Evolutionary conservation across 2,113 vertebrate genomes (phyloP), one percentile per base, ranked within the genome.

Genomic region (Alethe castanea): DNA sequence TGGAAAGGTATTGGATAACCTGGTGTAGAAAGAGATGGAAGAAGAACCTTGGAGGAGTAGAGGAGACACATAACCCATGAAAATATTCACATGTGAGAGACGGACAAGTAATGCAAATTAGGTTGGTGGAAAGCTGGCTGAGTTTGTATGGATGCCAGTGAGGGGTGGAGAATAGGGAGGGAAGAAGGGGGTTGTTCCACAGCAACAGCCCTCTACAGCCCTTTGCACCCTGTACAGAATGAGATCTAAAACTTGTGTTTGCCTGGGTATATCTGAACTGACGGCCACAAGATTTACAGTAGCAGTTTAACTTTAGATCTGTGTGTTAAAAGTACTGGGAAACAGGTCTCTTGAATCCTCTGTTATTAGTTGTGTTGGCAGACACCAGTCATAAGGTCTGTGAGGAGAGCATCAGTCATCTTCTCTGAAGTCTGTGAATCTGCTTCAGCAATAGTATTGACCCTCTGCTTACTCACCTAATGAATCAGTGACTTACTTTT

Each of bases 181-280:
- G 17, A 64, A 61, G 33, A 80, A 52, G 11, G 19, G 19, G 3
- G 20, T 13, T 56, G 4, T 5, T 60, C 12, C 26, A 17, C 29
- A 65, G 14, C 19, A 81, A 25, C 12, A 22, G 19, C 18, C 25
- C 36, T 44, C 11, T 7, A 31, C 7, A 86, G 22, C 28, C 28
- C 11, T 66, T 70, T 40, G 44, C 0, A 2, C 6, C 18, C 42
- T 47, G 33, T 52, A 50, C 22, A 19, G 52, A 61, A 67, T 0
- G 0, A 38, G 22, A 57, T 59, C 14, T 80, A 47, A 65, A 94
- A 35, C 5, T 19, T 72, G 3, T 16, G 5, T 77, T 71, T 83
- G 7, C 74, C 26, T 53, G 31, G 11, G 26, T 69, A 57, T 69
- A 72, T 82, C 71, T 65, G 44, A 86, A 57, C 22, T 44, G 57